Percentiles rank a stretch among this genome's conserved stretches.
These are phyloP conservation scores for Baryphthengus martii DNA, from an alignment of 2,113 vertebrate genomes.

Conservation along the genomic window DNA sequence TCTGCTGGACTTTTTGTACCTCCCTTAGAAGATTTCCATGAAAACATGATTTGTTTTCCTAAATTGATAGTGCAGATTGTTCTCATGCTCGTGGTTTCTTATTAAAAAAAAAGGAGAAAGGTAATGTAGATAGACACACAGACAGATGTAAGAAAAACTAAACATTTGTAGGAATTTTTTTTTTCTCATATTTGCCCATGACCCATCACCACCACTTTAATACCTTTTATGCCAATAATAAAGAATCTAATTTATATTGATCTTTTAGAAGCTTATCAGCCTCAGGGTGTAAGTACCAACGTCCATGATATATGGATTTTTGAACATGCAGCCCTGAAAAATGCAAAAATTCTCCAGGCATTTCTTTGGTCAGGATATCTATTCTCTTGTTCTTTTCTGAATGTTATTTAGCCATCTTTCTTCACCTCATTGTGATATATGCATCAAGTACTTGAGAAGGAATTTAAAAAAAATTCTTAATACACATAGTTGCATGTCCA, in stretches of 20 bases:
- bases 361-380: neutral
- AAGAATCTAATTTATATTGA: neutral
- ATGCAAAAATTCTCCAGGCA: neutral
- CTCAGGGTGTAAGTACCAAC: neutral
- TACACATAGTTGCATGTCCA: neutral
- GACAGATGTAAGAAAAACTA: neutral
- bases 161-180: neutral
- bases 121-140: neutral
- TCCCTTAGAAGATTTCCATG: neutral
- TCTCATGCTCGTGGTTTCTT: neutral
- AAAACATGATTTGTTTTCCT: neutral
- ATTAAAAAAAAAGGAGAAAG: neutral
- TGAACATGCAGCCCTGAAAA: neutral
- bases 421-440: neutral
- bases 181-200: neutral
- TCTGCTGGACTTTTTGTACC: neutral
- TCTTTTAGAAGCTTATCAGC: neutral
- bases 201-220: neutral
- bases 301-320: neutral
- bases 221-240: neutral
- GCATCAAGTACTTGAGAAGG: neutral
- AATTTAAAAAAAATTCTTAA: neutral
- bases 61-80: neutral
- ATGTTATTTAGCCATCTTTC: neutral
- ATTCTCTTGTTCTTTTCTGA: neutral